Conservation (phyloP, 2,113 vertebrate species). For the Euleptes europaea region DNA sequence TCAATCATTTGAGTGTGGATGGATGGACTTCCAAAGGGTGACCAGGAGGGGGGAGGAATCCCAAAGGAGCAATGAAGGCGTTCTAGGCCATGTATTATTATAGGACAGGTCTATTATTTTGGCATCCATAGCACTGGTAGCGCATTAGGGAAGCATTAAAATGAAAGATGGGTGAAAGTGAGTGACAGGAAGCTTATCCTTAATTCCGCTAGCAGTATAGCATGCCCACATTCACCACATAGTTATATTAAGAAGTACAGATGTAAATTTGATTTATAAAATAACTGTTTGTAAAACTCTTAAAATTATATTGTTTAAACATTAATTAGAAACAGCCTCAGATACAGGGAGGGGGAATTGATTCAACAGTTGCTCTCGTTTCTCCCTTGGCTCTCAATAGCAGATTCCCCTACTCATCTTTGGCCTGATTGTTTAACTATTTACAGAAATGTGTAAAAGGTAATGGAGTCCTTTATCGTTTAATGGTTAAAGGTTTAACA, state of each 20-base stretch:
- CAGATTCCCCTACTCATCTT: no score
- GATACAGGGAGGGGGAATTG: no score
- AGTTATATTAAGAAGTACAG: not conserved
- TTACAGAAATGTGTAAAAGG: no score
- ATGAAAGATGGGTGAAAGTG: not conserved
- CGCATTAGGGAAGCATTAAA: conserved; percentile 8
- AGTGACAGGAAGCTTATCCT: not conserved
- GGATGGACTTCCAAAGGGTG: not conserved
- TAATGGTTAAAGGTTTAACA: no score
- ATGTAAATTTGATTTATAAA: no score
- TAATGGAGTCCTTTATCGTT: no score
- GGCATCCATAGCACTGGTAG: not conserved
- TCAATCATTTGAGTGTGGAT: not conserved
- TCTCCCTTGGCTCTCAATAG: no score
- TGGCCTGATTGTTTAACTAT: no score
- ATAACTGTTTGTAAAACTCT: no score
- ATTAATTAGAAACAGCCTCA: no score
- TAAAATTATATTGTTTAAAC: no score
- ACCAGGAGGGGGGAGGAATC: not conserved
- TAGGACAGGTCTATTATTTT: conserved; percentile 3
- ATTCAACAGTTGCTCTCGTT: no score
- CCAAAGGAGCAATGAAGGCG: not conserved
- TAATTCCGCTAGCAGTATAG: not conserved
- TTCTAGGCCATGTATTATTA: not conserved
- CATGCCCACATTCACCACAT: not conserved